phyloP scores from a whole-genome alignment of 2,888 invertebrate species.

The Beris chalybata region DNA sequence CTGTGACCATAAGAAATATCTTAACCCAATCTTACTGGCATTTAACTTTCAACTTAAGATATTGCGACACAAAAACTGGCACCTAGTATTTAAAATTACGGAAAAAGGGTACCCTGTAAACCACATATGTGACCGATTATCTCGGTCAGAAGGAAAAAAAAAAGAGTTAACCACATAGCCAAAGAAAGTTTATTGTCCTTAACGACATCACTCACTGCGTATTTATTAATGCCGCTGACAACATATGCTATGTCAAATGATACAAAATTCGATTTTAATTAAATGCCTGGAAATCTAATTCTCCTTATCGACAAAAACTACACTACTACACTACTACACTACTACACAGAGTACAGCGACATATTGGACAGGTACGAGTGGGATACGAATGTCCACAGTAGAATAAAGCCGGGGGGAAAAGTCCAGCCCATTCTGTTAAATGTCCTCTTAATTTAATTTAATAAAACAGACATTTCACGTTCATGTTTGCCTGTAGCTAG shows the following conservation, averaged over 20 bases:
- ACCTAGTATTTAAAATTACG: constrained; percentile 16
- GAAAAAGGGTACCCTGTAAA: not conserved
- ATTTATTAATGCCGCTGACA: constrained; percentile 21
- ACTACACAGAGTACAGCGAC: not conserved
- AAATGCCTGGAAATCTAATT: constrained; percentile 32
- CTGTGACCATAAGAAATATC: constrained; percentile 9
- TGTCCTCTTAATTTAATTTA: constrained; percentile 38
- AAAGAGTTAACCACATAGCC: constrained; percentile 17
- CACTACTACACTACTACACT: not conserved
- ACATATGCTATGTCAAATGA: constrained; percentile 24
- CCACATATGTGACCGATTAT: not conserved
- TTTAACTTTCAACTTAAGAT: constrained; percentile 27
- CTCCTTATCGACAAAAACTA: constrained; percentile 20
- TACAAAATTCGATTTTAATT: constrained; percentile 37
- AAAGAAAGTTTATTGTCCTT: too few species aligned
- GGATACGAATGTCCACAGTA: not conserved
- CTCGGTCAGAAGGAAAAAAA: constrained; percentile 14
- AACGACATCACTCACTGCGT: too few species aligned
- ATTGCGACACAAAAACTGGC: constrained; percentile 29
- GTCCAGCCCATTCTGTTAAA: constrained; percentile 31
- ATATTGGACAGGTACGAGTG: not conserved
- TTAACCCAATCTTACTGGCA: constrained; percentile 19
- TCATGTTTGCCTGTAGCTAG: constrained; percentile 27
- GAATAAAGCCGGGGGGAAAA: not conserved
- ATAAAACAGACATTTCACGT: constrained; percentile 24